These are phyloP conservation scores for Drosophila crucigera DNA, from an alignment of 2,888 invertebrate species.

Conservation along the genomic window DNA sequence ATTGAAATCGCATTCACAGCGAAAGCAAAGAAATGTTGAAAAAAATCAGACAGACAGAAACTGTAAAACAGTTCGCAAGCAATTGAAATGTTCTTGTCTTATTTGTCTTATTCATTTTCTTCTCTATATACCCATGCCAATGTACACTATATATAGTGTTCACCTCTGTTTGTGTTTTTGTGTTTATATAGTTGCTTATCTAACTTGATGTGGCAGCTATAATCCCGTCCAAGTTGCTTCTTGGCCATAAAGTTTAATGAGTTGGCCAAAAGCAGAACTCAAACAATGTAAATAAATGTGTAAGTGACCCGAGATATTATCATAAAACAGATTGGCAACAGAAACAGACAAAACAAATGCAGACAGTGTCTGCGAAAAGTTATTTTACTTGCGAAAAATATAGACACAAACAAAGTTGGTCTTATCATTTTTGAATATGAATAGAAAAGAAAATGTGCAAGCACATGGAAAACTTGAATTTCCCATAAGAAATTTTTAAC, in stretches of 20 bases:
- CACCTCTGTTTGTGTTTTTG: neutral
- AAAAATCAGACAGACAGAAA: constrained; percentile 25
- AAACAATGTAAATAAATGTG: constrained; percentile 10
- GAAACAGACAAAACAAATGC: neutral
- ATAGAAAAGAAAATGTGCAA: neutral
- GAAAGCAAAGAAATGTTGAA: constrained; percentile 24
- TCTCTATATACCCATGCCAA: constrained; percentile 10
- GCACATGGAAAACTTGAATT: neutral
- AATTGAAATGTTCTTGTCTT: constrained; percentile 60
- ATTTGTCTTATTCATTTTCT: constrained; percentile 73
- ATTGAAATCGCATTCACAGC: constrained; percentile 77
- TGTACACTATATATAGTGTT: constrained; percentile 10
- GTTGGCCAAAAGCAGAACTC: constrained; percentile 28
- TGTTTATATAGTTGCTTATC: constrained; percentile 22
- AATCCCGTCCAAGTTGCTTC: constrained; percentile 51
- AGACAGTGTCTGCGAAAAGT: neutral
- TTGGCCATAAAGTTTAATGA: constrained; percentile 53
- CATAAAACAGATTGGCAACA: constrained; percentile 1
- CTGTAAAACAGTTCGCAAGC: constrained; percentile 41
- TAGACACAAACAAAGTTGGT: neutral
- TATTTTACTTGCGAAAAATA: neutral
- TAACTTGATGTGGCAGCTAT: constrained; percentile 41
- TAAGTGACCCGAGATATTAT: constrained; percentile 22
- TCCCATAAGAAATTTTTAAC: neutral
- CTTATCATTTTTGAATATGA: neutral